Evolutionary conservation across 2,888 invertebrate genomes (phyloP).

Genomic region (Lasioglossum leucozonium): DNA sequence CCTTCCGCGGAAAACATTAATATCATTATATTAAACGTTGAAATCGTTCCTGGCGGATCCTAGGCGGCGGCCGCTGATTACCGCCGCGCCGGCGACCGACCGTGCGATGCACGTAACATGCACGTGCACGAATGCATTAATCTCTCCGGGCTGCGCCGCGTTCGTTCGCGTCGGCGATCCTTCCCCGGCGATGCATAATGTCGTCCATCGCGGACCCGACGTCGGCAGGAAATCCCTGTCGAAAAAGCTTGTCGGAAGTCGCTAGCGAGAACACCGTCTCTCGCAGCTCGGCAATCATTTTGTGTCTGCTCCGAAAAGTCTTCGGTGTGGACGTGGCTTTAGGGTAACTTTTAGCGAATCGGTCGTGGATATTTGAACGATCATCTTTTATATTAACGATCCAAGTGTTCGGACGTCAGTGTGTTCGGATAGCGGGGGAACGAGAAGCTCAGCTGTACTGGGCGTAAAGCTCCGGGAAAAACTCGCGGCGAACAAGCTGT

Average conservation of each 20-base stretch:
- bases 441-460: neutral
- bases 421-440: too few relatives aligned
- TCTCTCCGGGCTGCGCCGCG: neutral
- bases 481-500: neutral
- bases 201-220: neutral
- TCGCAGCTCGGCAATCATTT: neutral
- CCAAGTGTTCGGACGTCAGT: too few relatives aligned
- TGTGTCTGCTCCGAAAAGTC: neutral
- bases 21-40: neutral
- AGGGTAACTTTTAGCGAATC: neutral
- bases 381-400: neutral
- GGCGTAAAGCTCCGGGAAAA: neutral
- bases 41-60: constrained; percentile 19
- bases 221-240: neutral
- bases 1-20: neutral
- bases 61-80: neutral
- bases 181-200: constrained; percentile 2
- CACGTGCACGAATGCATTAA: constrained; percentile 13
- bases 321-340: neutral
- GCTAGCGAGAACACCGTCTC: neutral
- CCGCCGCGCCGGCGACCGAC: neutral
- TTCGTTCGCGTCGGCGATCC: constrained; percentile 21
- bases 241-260: neutral
- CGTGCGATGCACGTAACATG: neutral
- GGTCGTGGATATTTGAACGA: neutral